Evolutionary conservation across 2,113 vertebrate species (phyloP).

Genomic region (Ascaphus truei): DNA sequence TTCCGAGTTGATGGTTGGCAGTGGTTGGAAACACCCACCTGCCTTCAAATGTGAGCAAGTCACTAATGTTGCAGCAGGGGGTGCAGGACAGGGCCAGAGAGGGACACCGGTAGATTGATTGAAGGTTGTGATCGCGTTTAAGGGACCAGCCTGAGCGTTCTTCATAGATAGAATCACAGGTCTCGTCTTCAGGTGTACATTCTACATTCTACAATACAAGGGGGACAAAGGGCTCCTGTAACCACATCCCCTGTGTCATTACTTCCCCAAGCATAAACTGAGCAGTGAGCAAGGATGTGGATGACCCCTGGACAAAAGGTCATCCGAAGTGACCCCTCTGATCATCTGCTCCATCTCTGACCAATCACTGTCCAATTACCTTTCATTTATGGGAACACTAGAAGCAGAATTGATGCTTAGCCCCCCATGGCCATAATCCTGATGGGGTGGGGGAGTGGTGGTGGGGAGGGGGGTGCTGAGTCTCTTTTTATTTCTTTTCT

Average conservation of each 20-base stretch:
- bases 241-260: neutral
- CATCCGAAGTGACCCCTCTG: slow-evolving; percentile 63
- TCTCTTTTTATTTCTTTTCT: too few species aligned
- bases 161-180: too few species aligned
- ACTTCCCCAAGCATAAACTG: slow-evolving; percentile 11
- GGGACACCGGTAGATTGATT: neutral
- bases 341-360: slow-evolving; percentile 60
- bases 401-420: slow-evolving; percentile 48
- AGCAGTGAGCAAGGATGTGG: slow-evolving; percentile 21
- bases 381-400: slow-evolving; percentile 84
- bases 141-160: neutral
- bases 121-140: neutral
- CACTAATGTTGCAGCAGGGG: neutral
- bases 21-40: neutral
- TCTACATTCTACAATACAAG: too few species aligned
- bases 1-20: neutral
- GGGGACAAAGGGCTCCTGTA: neutral
- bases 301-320: slow-evolving; percentile 62
- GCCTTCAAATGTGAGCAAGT: neutral
- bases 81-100: neutral
- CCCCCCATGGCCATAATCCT: slow-evolving; percentile 6
- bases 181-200: too few species aligned
- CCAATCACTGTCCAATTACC: slow-evolving; percentile 82
- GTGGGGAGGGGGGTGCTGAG: too few species aligned
- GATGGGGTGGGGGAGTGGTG: too few species aligned